These are phyloP conservation scores for Atlantisia rogersi DNA, from an alignment of 2,113 vertebrate species.

Conservation along the genomic window DNA sequence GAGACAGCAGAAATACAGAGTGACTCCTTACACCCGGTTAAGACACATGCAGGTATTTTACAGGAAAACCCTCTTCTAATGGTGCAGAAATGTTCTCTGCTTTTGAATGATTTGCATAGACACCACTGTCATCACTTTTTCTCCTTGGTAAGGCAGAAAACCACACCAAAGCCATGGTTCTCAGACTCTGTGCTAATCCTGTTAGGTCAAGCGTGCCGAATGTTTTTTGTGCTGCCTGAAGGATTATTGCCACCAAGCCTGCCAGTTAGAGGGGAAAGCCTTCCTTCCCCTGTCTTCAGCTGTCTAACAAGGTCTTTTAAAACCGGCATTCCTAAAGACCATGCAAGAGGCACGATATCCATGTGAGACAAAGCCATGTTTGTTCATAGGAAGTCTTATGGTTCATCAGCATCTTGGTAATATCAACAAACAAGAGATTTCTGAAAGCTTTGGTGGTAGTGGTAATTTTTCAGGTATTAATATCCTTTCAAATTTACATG, in stretches of 20 bases:
- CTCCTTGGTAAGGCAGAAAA: slow-evolving; percentile 15
- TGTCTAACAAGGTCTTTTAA: slow-evolving; percentile 2
- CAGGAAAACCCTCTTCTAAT: background rate
- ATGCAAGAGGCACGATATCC: background rate
- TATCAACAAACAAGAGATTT: background rate
- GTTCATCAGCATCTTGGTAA: background rate
- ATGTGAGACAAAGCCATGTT: background rate
- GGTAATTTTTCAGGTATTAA: background rate
- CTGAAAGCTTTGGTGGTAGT: background rate
- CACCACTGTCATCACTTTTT: background rate
- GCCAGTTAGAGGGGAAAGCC: slow-evolving; percentile 2
- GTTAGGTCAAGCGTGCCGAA: slow-evolving; percentile 36
- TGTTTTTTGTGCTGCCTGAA: slow-evolving; percentile 29
- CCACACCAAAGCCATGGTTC: background rate
- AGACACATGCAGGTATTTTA: background rate
- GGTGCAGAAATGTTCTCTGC: background rate
- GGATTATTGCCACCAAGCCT: slow-evolving; percentile 46
- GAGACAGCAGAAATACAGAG: background rate
- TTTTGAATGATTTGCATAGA: background rate
- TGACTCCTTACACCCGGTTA: background rate
- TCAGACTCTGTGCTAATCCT: slow-evolving; percentile 36
- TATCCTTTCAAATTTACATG: background rate
- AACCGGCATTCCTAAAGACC: background rate
- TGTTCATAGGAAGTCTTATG: background rate
- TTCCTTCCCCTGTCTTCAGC: background rate